Evolutionary conservation across 2,888 invertebrate species (phyloP).

Genomic region (Melolontha melolontha): DNA sequence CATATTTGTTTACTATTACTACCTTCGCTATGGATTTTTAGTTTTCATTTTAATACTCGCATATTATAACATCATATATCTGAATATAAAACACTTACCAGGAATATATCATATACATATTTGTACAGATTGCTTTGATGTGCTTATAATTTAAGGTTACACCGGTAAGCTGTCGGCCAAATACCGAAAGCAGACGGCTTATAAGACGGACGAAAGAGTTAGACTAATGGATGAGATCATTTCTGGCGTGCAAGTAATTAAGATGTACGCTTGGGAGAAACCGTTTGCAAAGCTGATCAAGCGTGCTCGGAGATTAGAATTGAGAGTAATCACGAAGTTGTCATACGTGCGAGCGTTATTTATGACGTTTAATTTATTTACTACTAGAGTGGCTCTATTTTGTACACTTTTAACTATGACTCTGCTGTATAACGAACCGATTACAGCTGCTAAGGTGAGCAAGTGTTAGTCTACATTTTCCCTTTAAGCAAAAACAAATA

Average conservation of each 20-base stretch:
- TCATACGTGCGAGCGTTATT: conserved; percentile 76
- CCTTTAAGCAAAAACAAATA: background rate
- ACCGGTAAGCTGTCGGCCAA: conserved; percentile 74
- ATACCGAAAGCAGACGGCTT: conserved; percentile 83
- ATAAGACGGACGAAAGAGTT: conserved; percentile 89
- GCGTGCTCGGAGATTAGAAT: conserved; percentile 69
- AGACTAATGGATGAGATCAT: conserved; percentile 96
- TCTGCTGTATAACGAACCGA: conserved; percentile 70
- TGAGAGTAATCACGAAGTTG: conserved; percentile 71
- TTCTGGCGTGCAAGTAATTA: conserved; percentile 89
- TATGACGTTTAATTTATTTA: conserved; percentile 83
- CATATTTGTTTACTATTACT: background rate
- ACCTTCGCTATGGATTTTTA: background rate
- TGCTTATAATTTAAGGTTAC: conserved; percentile 66
- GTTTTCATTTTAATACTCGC: no score
- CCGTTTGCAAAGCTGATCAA: conserved; percentile 75
- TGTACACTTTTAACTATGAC: conserved; percentile 79
- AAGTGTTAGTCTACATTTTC: background rate
- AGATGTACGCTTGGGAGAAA: conserved; percentile 82
- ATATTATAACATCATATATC: no score
- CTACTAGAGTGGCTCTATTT: conserved; percentile 83
- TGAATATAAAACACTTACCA: no score
- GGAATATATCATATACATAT: no score
- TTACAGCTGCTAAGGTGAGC: conserved; percentile 79
- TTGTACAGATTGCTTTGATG: conserved; percentile 6